Evolutionary conservation across 2,888 invertebrate species (phyloP).

Genomic region (Monoplex corrugatus): DNA sequence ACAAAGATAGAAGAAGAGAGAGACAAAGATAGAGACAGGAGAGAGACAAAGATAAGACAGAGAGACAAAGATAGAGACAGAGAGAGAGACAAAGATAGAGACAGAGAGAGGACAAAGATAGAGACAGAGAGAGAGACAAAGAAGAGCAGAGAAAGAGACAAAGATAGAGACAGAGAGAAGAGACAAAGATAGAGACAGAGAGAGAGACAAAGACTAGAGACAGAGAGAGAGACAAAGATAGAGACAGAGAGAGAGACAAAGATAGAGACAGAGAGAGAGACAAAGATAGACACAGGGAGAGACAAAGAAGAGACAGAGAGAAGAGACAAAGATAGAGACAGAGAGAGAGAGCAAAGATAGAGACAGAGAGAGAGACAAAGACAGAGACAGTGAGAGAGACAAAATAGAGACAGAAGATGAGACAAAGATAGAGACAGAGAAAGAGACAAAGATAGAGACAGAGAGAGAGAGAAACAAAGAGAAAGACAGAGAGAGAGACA

Average conservation of each 20-base stretch:
- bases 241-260: background rate
- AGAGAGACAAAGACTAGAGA: background rate
- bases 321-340: constrained; percentile 1
- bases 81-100: constrained; percentile 1
- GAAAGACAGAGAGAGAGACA: background rate
- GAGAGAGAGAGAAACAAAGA: background rate
- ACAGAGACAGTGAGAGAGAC: background rate
- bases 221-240: background rate
- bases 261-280: background rate
- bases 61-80: constrained; percentile 5
- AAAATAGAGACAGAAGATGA: background rate
- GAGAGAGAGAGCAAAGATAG: background rate
- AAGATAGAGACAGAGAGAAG: constrained; percentile 3
- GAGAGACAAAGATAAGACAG: too few species aligned
- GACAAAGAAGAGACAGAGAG: constrained; percentile 15
- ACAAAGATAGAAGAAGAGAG: constrained; percentile 5
- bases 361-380: constrained; percentile 20
- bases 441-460: background rate
- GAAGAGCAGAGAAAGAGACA: background rate
- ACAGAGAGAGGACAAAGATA: background rate
- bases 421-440: background rate
- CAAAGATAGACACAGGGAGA: background rate
- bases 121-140: constrained; percentile 15
- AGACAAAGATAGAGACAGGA: background rate
- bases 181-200: background rate